Evolutionary conservation across 2,113 vertebrate species (phyloP).

Genomic region (Aldabrachelys gigantea): DNA sequence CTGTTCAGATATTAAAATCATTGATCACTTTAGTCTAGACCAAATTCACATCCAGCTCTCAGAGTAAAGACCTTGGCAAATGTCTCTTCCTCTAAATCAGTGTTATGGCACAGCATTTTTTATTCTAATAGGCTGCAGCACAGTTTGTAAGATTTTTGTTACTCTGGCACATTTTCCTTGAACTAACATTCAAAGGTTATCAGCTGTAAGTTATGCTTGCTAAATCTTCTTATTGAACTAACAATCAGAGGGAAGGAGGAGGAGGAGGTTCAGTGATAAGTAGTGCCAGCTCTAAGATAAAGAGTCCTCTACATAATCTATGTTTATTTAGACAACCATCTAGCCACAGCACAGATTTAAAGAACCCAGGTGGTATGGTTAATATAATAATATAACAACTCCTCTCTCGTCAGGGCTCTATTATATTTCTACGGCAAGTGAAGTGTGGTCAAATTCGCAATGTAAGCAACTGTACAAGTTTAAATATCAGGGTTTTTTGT

Average conservation of each 20-base stretch:
- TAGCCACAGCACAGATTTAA: conserved; percentile 23
- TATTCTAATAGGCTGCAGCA: conserved; percentile 8
- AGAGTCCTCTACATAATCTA: conserved; percentile 75
- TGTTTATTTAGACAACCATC: conserved; percentile 81
- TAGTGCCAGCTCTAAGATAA: conserved; percentile 82
- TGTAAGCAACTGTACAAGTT: conserved; percentile 48
- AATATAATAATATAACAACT: conserved; percentile 33
- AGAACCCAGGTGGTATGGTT: conserved; percentile 57
- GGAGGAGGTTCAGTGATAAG: conserved; percentile 79
- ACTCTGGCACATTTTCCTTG: conserved; percentile 66
- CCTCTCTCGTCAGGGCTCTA: neutral
- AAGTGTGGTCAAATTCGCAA: conserved; percentile 26
- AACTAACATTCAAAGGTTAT: conserved; percentile 77
- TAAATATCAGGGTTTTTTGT: conserved; percentile 1
- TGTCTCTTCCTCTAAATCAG: conserved; percentile 17
- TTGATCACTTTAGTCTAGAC: neutral
- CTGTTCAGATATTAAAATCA: conserved; percentile 49
- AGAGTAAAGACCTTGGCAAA: neutral
- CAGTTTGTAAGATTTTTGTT: conserved; percentile 35
- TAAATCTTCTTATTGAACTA: conserved; percentile 80
- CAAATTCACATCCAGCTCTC: conserved; percentile 9
- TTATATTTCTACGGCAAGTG: conserved; percentile 51
- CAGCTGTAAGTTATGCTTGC: conserved; percentile 73
- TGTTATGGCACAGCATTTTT: neutral
- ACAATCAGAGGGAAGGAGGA: conserved; percentile 80